Evolutionary conservation across 2,113 vertebrate species (phyloP).

Genomic region (Dasyornis broadbenti): DNA sequence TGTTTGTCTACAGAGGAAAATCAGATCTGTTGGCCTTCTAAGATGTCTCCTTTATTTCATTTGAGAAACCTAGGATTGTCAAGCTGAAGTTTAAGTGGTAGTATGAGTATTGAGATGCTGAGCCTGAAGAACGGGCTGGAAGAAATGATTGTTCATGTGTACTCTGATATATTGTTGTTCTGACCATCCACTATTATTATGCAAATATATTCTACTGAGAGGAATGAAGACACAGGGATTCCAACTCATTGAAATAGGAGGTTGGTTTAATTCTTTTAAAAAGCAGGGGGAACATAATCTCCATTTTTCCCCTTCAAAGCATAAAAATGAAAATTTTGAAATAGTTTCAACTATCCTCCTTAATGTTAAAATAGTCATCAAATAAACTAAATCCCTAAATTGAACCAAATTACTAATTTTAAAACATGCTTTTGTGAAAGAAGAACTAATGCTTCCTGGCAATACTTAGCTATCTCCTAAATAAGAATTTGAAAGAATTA

Average conservation of each 20-base stretch:
- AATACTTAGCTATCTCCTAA: slow-evolving; percentile 9
- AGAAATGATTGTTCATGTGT: slow-evolving; percentile 5
- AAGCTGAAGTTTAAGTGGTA: background rate
- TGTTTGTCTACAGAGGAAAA: background rate
- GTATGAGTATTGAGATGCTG: background rate
- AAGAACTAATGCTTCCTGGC: slow-evolving; percentile 2
- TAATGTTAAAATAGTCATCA: background rate
- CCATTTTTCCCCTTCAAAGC: background rate
- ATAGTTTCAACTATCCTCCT: background rate
- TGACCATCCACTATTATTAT: slow-evolving; percentile 28
- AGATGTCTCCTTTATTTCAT: background rate
- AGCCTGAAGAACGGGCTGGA: background rate
- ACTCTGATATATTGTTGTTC: slow-evolving; percentile 22
- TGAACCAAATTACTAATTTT: slow-evolving; percentile 24
- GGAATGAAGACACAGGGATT: slow-evolving; percentile 19
- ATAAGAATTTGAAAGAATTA: background rate
- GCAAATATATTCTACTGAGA: slow-evolving; percentile 24
- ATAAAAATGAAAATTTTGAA: background rate
- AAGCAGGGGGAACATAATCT: background rate
- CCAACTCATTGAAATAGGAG: background rate
- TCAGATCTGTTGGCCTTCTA: background rate
- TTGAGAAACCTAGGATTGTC: background rate
- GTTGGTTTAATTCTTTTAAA: slow-evolving; percentile 22
- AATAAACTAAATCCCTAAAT: background rate
- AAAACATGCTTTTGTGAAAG: background rate